phyloP scores from a whole-genome alignment of 2,888 invertebrate genomes.

The Cantharis rustica region DNA sequence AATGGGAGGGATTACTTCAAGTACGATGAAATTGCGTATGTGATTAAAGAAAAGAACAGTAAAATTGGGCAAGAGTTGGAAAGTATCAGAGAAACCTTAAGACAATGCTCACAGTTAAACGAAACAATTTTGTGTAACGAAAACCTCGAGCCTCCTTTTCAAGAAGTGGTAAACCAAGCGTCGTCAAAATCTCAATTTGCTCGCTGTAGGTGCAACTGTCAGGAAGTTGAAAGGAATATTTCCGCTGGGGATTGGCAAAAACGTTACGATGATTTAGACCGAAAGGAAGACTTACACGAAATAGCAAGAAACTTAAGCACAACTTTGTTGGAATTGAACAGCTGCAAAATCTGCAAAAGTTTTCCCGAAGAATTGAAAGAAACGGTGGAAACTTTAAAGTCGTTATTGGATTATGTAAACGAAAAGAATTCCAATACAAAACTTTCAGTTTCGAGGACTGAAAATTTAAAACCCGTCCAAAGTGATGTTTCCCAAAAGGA shows the following conservation, averaged over 20 bases:
- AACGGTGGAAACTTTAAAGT: not conserved
- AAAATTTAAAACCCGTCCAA: not conserved
- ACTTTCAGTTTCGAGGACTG: not conserved
- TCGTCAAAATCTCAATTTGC: not conserved
- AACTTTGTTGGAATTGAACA: conserved; percentile 36
- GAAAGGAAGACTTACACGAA: conserved; percentile 33
- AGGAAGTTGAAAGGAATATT: no score
- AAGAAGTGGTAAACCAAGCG: not conserved
- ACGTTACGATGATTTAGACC: not conserved
- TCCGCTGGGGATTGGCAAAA: no score
- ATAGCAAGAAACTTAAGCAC: conserved; percentile 48
- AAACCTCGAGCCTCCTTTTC: not conserved
- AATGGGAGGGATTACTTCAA: not conserved
- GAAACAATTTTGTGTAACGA: not conserved
- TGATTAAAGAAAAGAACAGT: not conserved
- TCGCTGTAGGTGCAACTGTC: not conserved
- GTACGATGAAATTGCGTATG: not conserved
- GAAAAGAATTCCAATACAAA: not conserved
- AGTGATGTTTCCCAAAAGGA: not conserved
- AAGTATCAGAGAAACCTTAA: not conserved
- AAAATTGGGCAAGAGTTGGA: not conserved
- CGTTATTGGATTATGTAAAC: not conserved
- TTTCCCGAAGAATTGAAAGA: conserved; percentile 44
- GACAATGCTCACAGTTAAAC: not conserved
- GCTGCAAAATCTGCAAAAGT: conserved; percentile 19